Evolutionary conservation across 2,888 invertebrate species (phyloP).

Genomic region (Eugnorisma glareosa): DNA sequence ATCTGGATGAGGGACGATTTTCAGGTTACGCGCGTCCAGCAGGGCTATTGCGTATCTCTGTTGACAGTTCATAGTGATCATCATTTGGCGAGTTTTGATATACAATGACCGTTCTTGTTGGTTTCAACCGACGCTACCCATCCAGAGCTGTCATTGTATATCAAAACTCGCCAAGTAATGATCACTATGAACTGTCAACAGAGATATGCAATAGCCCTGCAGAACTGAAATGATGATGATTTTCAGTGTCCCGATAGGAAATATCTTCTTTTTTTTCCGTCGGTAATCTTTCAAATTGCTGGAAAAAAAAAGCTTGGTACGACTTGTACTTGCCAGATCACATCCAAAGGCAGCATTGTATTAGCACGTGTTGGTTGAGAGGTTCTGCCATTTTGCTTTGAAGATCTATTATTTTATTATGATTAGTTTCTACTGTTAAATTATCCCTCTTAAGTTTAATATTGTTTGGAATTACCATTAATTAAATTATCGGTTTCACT

Average conservation of each 20-base stretch:
- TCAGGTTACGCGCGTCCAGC: background rate
- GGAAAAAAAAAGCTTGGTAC: background rate
- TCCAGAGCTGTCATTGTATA: no score
- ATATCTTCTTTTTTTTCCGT: background rate
- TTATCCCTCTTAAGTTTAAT: background rate
- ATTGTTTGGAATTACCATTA: background rate
- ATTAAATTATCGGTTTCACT: conserved; percentile 7
- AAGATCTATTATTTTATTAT: background rate
- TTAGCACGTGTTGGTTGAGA: background rate
- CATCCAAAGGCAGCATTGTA: background rate
- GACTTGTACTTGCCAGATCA: background rate
- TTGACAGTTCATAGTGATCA: no score
- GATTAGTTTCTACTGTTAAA: background rate
- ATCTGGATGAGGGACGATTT: background rate
- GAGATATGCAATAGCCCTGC: no score
- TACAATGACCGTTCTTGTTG: no score
- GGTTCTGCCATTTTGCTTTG: background rate
- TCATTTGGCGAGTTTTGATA: no score
- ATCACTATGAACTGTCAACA: no score
- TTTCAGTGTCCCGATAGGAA: background rate
- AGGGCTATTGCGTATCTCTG: no score
- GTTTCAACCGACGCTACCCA: no score
- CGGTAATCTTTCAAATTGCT: background rate
- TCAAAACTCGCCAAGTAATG: no score
- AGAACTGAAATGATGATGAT: background rate